Conservation (phyloP, 1,140 invertebrate genomes). For the Catajapyx aquilonaris region DNA sequence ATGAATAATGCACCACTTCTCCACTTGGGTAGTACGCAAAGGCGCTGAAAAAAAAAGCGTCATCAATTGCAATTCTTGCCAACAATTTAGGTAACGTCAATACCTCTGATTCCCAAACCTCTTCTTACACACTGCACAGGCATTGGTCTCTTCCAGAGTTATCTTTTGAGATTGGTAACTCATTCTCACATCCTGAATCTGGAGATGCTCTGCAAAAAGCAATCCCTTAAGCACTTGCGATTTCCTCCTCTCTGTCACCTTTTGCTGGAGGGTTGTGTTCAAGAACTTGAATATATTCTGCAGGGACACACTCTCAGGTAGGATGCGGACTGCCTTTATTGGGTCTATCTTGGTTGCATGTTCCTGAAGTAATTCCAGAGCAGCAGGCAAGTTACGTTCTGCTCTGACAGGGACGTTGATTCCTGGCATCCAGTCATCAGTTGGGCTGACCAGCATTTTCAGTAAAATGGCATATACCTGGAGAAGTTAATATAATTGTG, state of each 20-base stretch:
- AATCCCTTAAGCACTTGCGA: constrained; percentile 60
- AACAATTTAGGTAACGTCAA: constrained; percentile 7
- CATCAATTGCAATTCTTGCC: constrained; percentile 5
- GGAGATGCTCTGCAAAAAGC: constrained; percentile 57
- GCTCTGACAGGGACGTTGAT: constrained; percentile 22
- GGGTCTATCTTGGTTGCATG: constrained; percentile 66
- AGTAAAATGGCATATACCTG: constrained; percentile 33
- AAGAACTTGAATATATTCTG: constrained; percentile 51
- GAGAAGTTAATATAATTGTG: no score
- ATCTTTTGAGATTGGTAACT: constrained; percentile 59
- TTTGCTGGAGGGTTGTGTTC: constrained; percentile 48
- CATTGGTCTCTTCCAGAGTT: constrained; percentile 60
- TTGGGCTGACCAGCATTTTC: constrained; percentile 30
- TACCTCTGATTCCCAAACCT: constrained; percentile 73
- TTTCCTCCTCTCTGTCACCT: constrained; percentile 42
- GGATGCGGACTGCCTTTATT: constrained; percentile 27
- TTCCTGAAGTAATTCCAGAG: constrained; percentile 53
- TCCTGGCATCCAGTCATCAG: constrained; percentile 27
- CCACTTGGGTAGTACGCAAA: constrained; percentile 81
- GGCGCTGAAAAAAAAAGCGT: constrained; percentile 37
- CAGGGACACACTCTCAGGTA: constrained; percentile 55
- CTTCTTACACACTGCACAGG: constrained; percentile 80
- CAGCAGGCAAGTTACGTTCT: constrained; percentile 49
- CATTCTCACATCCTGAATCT: constrained; percentile 57
- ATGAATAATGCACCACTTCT: constrained; percentile 79